These are phyloP conservation scores for Furcula furcula DNA, from an alignment of 2,888 invertebrate species.

Conservation along the genomic window DNA sequence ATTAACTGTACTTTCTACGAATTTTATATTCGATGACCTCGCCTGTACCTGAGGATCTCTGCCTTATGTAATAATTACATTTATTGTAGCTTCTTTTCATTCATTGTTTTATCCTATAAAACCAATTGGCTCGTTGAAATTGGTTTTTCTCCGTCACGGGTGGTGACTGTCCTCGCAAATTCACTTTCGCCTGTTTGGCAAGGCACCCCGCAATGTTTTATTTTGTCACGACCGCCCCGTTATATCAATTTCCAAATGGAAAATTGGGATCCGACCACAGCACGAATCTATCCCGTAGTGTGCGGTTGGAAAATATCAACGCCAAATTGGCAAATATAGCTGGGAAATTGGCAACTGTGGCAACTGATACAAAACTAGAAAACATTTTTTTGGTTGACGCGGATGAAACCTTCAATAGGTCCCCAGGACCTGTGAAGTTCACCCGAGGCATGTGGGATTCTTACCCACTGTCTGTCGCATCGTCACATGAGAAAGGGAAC, in stretches of 20 bases:
- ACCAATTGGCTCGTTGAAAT: constrained; percentile 24
- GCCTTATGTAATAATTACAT: constrained; percentile 19
- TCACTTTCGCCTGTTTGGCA: constrained; percentile 59
- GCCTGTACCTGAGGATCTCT: constrained; percentile 11
- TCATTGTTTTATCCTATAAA: constrained; percentile 20
- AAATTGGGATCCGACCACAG: constrained; percentile 28
- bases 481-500: too few relatives aligned
- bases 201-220: constrained; percentile 40
- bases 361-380: background rate
- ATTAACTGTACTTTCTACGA: constrained; percentile 18
- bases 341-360: background rate
- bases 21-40: constrained; percentile 7
- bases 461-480: too few relatives aligned
- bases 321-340: constrained; percentile 7
- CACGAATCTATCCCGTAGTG: constrained; percentile 16
- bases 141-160: constrained; percentile 42
- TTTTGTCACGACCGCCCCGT: constrained; percentile 36
- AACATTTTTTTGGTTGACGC: too few relatives aligned
- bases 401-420: too few relatives aligned
- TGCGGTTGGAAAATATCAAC: constrained; percentile 18
- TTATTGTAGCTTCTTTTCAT: constrained; percentile 15
- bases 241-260: constrained; percentile 34
- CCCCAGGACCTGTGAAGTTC: too few relatives aligned
- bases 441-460: too few relatives aligned
- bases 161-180: constrained; percentile 48